These are phyloP conservation scores for Genyomyrus donnyi DNA, from an alignment of 2,113 vertebrate species.

Conservation along the genomic window DNA sequence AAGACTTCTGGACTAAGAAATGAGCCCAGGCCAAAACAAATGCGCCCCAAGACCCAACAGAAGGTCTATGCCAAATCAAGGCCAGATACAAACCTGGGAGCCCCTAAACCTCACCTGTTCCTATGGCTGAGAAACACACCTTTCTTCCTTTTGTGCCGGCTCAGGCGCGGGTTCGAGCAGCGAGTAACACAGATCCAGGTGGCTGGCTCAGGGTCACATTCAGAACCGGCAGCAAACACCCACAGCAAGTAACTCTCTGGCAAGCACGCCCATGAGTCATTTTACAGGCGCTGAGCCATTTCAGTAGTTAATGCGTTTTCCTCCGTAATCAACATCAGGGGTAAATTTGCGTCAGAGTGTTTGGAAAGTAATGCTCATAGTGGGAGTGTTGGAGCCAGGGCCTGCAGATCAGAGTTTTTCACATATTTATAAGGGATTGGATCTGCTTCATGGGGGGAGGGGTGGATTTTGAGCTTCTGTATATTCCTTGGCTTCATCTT, in stretches of 20 bases:
- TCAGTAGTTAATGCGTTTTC: neutral
- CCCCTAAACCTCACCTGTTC: neutral
- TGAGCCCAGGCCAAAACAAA: neutral
- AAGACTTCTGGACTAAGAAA: neutral
- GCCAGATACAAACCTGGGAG: neutral
- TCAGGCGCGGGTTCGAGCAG: neutral
- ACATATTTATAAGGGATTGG: neutral
- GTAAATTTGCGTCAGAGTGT: neutral
- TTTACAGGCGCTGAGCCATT: neutral
- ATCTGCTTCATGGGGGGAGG: neutral
- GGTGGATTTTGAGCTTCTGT: neutral
- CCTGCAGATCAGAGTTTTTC: neutral
- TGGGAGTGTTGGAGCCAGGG: neutral
- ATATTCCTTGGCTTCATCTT: neutral
- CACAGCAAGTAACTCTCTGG: neutral
- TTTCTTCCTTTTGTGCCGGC: neutral
- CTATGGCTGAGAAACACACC: neutral
- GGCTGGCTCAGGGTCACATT: neutral
- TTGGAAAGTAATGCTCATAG: neutral
- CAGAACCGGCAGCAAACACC: neutral
- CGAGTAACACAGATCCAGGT: neutral
- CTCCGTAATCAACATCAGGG: neutral
- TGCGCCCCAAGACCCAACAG: neutral
- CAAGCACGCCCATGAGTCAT: neutral
- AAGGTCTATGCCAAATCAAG: neutral